Evolutionary conservation across 64 coral and sea anemone genomes (phyloP).

Genomic region (Acropora tenuis): DNA sequence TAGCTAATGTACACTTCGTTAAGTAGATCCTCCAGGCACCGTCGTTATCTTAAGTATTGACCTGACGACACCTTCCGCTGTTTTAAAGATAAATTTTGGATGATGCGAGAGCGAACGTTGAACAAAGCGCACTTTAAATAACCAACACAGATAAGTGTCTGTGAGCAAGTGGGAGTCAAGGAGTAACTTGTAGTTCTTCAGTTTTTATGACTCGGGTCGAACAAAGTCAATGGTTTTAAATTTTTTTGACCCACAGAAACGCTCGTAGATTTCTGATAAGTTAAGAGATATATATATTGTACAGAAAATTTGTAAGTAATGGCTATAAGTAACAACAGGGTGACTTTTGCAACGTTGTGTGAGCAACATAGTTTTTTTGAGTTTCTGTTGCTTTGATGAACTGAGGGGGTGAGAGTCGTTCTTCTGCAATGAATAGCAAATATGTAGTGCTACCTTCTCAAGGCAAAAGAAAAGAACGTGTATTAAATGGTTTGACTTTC

Average conservation of each 20-base stretch:
- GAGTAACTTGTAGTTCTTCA: background rate
- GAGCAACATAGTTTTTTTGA: background rate
- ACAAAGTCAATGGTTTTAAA: background rate
- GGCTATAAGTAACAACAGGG: background rate
- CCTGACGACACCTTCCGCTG: background rate
- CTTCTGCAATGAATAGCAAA: background rate
- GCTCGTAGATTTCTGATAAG: background rate
- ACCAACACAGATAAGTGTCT: background rate
- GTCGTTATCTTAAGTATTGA: too few species aligned
- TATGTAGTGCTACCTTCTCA: background rate
- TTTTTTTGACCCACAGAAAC: background rate
- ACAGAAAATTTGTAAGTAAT: conserved; percentile 33
- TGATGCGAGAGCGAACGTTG: background rate
- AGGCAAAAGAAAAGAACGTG: background rate
- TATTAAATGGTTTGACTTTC: conserved; percentile 45
- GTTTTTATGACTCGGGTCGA: background rate
- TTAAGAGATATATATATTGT: conserved; percentile 17
- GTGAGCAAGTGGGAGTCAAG: background rate
- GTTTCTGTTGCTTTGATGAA: background rate
- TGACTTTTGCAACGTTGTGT: background rate
- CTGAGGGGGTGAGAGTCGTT: background rate
- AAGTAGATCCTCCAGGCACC: too few species aligned
- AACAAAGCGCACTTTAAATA: background rate
- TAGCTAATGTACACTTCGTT: background rate
- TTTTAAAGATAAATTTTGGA: background rate